These are phyloP conservation scores for Anseranas semipalmata DNA, from an alignment of 2,113 vertebrate genomes.

Conservation along the genomic window DNA sequence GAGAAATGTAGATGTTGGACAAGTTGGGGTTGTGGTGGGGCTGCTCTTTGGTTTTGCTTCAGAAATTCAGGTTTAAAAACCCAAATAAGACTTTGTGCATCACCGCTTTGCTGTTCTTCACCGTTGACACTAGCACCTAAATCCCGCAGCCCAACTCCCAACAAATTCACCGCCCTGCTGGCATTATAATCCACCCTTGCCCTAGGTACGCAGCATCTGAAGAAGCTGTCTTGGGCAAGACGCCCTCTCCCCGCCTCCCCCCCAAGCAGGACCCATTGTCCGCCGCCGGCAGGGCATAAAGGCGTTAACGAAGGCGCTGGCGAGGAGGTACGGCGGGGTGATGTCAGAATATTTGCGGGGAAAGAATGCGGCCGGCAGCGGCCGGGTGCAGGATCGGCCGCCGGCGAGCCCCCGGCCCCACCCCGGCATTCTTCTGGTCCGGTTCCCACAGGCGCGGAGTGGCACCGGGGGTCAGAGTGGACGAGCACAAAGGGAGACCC, in stretches of 20 bases:
- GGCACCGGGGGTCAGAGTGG: constrained; percentile 79
- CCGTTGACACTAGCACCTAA: neutral
- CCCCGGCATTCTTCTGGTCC: constrained; percentile 78
- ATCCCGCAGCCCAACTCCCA: neutral
- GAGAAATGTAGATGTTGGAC: neutral
- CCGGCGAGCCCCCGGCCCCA: constrained; percentile 65
- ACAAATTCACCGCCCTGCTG: neutral
- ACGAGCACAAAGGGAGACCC: constrained; percentile 77
- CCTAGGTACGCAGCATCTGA: neutral
- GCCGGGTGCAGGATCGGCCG: constrained; percentile 62
- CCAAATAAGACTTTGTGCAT: neutral
- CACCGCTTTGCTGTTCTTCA: accelerated
- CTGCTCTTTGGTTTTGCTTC: neutral
- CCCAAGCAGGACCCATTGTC: constrained; percentile 50
- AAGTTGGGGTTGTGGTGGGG: neutral
- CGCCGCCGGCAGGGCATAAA: constrained; percentile 41
- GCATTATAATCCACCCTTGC: neutral
- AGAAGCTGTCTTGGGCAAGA: constrained; percentile 54
- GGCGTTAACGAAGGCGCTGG: constrained; percentile 50
- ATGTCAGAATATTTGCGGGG: constrained; percentile 76
- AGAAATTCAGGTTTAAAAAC: neutral
- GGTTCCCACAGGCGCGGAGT: constrained; percentile 80
- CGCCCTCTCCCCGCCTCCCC: neutral
- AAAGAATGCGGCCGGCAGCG: constrained; percentile 71
- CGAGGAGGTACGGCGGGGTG: constrained; percentile 69